Percentiles rank a stretch among this genome's conserved stretches.
phyloP scores from a whole-genome alignment of 2,797 vertebrate species.

The Galagoides demidoff region DNA sequence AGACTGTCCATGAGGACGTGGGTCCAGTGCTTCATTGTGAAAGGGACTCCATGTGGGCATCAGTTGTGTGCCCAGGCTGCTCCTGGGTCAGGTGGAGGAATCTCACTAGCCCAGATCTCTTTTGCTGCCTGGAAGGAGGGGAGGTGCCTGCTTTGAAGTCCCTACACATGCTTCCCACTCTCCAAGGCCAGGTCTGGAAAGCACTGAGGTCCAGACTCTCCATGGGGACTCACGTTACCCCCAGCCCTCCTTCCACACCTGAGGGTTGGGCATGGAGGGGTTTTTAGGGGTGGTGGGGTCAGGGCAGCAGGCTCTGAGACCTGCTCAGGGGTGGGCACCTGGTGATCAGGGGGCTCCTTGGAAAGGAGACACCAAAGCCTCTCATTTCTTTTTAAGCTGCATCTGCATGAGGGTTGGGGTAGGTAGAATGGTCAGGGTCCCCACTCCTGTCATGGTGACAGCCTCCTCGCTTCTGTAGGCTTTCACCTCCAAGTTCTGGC shows the following conservation, averaged over 20 bases:
- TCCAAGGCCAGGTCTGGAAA: background rate
- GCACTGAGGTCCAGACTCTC: background rate
- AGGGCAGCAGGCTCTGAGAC: background rate
- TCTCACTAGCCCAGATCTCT: background rate
- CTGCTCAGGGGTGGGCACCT: background rate
- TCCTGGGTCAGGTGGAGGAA: background rate
- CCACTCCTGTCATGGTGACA: background rate
- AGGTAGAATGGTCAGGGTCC: background rate
- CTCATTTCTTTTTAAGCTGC: background rate
- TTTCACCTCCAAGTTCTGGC: background rate
- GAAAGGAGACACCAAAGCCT: background rate
- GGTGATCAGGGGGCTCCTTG: background rate
- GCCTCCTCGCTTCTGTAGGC: background rate
- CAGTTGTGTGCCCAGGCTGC: background rate
- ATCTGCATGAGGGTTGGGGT: background rate
- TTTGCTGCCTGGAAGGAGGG: background rate
- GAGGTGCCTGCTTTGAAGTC: background rate
- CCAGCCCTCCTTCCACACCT: too few species aligned
- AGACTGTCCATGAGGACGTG: background rate
- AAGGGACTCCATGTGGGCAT: background rate
- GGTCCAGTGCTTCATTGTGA: background rate
- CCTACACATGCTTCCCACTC: background rate
- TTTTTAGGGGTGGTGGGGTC: background rate
- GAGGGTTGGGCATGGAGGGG: fast-evolving
- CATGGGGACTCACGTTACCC: fast-evolving